These are phyloP conservation scores for Tenodera sinensis DNA, from an alignment of 2,888 invertebrate species.

Conservation along the genomic window DNA sequence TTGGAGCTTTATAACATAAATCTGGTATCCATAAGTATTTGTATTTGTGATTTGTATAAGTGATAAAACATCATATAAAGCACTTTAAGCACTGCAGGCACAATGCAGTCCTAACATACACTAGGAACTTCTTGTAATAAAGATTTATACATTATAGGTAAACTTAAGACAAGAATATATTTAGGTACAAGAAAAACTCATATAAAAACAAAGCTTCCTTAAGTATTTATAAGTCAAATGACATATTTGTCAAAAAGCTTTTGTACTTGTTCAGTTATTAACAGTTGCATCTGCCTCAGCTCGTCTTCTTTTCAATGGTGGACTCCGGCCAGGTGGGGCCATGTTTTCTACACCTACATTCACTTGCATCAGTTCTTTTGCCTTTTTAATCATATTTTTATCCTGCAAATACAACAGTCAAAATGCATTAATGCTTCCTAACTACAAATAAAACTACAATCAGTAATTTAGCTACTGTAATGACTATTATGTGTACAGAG, in stretches of 20 bases:
- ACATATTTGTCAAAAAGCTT: background rate
- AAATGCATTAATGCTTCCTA: no score
- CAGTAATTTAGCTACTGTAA: no score
- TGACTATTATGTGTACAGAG: no score
- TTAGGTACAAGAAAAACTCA: background rate
- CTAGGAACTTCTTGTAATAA: background rate
- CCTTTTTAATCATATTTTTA: background rate
- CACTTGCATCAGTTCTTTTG: background rate
- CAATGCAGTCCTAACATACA: background rate
- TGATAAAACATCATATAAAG: background rate
- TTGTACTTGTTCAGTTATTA: background rate
- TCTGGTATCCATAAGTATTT: no score
- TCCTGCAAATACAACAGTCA: background rate
- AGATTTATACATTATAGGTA: background rate
- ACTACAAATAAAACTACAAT: no score
- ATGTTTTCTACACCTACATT: background rate
- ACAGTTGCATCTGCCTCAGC: background rate
- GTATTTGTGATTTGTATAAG: no score
- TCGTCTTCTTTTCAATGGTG: background rate
- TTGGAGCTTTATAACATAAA: no score
- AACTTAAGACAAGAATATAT: background rate
- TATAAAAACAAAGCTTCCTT: background rate
- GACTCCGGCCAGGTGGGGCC: background rate
- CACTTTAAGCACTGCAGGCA: background rate
- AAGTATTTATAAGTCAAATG: background rate